These are phyloP conservation scores for Bovichtus diacanthus DNA, from an alignment of 2,797 vertebrate genomes.

Conservation along the genomic window DNA sequence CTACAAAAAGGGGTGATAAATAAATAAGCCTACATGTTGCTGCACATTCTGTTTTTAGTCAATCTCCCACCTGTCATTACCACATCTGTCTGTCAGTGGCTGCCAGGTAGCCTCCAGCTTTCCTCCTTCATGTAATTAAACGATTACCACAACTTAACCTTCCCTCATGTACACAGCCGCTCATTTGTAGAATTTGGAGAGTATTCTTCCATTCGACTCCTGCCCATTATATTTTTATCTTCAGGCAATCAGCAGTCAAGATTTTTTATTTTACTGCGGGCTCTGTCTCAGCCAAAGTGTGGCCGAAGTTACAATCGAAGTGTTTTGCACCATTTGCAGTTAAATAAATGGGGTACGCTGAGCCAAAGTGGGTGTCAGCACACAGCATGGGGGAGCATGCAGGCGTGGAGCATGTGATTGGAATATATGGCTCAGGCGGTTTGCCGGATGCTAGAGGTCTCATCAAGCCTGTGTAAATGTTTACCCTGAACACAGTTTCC, in stretches of 20 bases:
- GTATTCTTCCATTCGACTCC: conserved; percentile 3
- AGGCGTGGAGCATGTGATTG: conserved; percentile 72
- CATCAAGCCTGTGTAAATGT: conserved; percentile 82
- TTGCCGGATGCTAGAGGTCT: conserved; percentile 70
- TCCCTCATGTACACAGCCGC: conserved; percentile 45
- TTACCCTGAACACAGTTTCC: conserved; percentile 80
- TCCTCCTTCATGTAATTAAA: conserved; percentile 71
- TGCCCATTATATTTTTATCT: conserved; percentile 23
- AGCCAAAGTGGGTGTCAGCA: conserved; percentile 60
- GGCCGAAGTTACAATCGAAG: conserved; percentile 50
- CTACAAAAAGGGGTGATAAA: conserved; percentile 48
- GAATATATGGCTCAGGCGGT: conserved; percentile 70
- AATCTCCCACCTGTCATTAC: conserved; percentile 56
- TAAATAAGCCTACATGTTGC: conserved; percentile 52
- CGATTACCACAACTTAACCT: conserved; percentile 77
- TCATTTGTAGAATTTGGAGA: conserved; percentile 18
- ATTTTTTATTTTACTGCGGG: conserved; percentile 56
- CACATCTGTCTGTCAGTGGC: conserved; percentile 55
- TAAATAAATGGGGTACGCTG: conserved; percentile 57
- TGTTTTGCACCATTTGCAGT: conserved; percentile 68
- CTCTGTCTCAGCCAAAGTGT: conserved; percentile 40
- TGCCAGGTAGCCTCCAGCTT: conserved; percentile 67
- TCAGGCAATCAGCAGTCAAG: conserved; percentile 27
- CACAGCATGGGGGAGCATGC: conserved; percentile 48
- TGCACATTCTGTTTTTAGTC: conserved; percentile 51